phyloP scores from a whole-genome alignment of 2,888 invertebrate genomes.

The Plemyria rubiginata region DNA sequence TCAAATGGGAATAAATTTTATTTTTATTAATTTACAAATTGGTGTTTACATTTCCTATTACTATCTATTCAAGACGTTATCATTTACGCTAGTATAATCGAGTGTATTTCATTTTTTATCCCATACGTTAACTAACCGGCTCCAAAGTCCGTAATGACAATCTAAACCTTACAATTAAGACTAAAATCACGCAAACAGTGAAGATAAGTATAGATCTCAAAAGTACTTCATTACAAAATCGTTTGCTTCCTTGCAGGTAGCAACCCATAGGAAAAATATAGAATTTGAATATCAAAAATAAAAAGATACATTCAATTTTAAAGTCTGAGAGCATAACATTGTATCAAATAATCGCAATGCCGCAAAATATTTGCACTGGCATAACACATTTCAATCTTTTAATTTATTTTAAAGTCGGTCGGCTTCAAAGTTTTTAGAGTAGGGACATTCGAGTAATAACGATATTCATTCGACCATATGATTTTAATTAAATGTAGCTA shows the following conservation, averaged over 20 bases:
- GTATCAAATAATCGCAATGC: conserved; percentile 39
- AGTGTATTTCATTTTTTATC: conserved; percentile 52
- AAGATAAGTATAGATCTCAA: conserved; percentile 74
- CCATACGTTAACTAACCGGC: conserved; percentile 52
- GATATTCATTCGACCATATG: neutral
- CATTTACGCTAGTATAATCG: conserved; percentile 50
- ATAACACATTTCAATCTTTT: conserved; percentile 31
- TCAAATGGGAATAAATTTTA: conserved; percentile 25
- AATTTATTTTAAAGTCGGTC: conserved; percentile 6
- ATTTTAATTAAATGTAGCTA: neutral
- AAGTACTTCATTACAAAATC: conserved; percentile 67
- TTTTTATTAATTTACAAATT: conserved; percentile 33
- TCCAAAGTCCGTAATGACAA: conserved; percentile 53
- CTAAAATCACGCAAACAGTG: conserved; percentile 68
- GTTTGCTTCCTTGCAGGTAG: conserved; percentile 72
- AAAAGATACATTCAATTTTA: conserved; percentile 66
- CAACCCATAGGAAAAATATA: conserved; percentile 78
- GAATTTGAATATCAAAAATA: conserved; percentile 82
- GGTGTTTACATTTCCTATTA: conserved; percentile 28
- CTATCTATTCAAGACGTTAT: conserved; percentile 30
- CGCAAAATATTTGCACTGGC: conserved; percentile 43
- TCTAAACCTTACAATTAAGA: conserved; percentile 63
- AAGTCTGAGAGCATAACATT: conserved; percentile 58
- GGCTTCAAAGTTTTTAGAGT: conserved; percentile 5
- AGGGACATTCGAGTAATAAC: neutral